Conservation (phyloP, 2,797 vertebrate species). For the Myripristis jacobus region DNA sequence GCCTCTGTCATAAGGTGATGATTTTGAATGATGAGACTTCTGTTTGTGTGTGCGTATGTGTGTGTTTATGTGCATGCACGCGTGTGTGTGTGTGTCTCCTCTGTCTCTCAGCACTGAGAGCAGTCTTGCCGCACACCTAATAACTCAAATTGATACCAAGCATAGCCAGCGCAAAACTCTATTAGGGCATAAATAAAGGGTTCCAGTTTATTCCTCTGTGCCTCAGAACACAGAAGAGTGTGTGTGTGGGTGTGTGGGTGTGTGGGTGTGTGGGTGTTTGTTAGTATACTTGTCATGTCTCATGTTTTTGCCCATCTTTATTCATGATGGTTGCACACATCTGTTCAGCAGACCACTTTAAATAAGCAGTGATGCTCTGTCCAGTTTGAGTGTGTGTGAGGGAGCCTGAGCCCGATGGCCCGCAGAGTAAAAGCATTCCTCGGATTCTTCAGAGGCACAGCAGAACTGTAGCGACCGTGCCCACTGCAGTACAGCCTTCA, state of each 20-base stretch:
- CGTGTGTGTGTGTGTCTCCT: conserved; percentile 51
- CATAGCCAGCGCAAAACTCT: conserved; percentile 55
- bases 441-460: conserved; percentile 76
- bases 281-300: conserved; percentile 36
- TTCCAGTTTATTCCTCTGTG: neutral
- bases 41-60: conserved; percentile 18
- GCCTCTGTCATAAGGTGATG: conserved; percentile 38
- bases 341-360: conserved; percentile 65
- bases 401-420: conserved; percentile 58
- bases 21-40: conserved; percentile 61
- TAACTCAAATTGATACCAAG: conserved; percentile 68
- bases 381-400: conserved; percentile 64
- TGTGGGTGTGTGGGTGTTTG: conserved; percentile 3
- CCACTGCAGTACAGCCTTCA: conserved; percentile 41
- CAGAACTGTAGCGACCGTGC: conserved; percentile 62
- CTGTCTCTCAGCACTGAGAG: conserved; percentile 50
- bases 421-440: conserved; percentile 80
- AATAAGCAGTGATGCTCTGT: conserved; percentile 50
- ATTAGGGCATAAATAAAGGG: conserved; percentile 66
- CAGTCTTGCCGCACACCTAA: conserved; percentile 49
- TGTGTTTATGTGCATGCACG: conserved; percentile 32
- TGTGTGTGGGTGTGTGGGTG: neutral
- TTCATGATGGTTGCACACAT: conserved; percentile 50
- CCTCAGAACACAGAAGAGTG: conserved; percentile 18
- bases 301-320: conserved; percentile 32